These are phyloP conservation scores for Bibio marci DNA, from an alignment of 2,888 invertebrate genomes.

Conservation along the genomic window DNA sequence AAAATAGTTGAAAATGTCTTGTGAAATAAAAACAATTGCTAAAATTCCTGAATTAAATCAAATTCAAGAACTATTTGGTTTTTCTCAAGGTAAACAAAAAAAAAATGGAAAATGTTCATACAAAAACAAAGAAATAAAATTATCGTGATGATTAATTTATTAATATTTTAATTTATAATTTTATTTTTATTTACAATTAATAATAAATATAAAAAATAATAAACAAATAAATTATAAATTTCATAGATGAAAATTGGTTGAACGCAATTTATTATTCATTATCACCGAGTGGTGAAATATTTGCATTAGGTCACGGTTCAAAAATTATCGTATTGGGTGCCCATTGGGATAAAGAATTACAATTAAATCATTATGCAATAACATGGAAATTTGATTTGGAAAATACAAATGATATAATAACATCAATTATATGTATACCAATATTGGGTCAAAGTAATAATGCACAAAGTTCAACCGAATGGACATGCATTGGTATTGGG, in stretches of 20 bases:
- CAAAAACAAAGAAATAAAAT: neutral
- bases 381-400: conserved; percentile 39
- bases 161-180: too few species aligned
- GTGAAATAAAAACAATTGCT: conserved; percentile 45
- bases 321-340: conserved; percentile 47
- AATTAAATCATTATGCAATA: conserved; percentile 32
- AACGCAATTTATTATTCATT: conserved; percentile 47
- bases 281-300: conserved; percentile 55
- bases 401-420: conserved; percentile 32
- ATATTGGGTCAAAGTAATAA: conserved; percentile 20
- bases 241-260: conserved; percentile 41
- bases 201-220: too few species aligned
- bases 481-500: conserved; percentile 84
- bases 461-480: conserved; percentile 57
- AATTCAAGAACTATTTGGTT: conserved; percentile 38
- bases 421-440: conserved; percentile 32
- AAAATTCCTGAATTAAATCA: conserved; percentile 41
- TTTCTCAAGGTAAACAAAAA: conserved; percentile 28
- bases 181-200: neutral
- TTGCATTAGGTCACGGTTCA: conserved; percentile 47
- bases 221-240: neutral
- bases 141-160: neutral
- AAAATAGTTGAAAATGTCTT: conserved; percentile 24
- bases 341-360: conserved; percentile 36
- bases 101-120: too few species aligned